A percentile compares a stretch with the other conserved stretches of the same genome.
phyloP scores from a whole-genome alignment of 2,113 vertebrate genomes.

The Malurus melanocephalus region DNA sequence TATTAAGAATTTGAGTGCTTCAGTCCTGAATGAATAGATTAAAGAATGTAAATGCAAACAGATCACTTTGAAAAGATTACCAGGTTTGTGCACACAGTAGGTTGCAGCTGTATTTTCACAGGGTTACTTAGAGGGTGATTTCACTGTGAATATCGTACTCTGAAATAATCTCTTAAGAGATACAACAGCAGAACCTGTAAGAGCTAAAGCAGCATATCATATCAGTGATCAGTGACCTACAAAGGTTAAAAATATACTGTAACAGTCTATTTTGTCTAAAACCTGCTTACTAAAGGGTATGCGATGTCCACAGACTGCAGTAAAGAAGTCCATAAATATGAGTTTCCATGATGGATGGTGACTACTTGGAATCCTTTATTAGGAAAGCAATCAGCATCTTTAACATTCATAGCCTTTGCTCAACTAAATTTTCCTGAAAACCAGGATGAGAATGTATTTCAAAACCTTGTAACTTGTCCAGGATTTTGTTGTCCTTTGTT shows the following conservation, averaged over 20 bases:
- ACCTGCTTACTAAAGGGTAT: neutral
- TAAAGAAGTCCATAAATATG: neutral
- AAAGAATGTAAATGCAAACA: neutral
- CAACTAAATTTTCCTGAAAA: neutral
- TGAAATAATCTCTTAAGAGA: slow-evolving; percentile 8
- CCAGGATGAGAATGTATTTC: neutral
- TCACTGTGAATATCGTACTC: neutral
- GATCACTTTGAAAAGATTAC: neutral
- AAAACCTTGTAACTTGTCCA: neutral
- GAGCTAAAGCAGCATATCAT: neutral
- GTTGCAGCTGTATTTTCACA: neutral
- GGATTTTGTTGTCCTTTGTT: neutral
- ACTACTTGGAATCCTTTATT: neutral
- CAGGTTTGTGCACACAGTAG: neutral
- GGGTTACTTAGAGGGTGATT: neutral
- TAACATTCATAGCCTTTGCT: neutral
- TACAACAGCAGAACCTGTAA: neutral
- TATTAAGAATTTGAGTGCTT: neutral
- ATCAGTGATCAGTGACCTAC: neutral
- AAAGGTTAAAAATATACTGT: neutral
- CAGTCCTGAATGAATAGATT: neutral
- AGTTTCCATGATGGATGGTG: neutral
- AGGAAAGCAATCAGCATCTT: neutral
- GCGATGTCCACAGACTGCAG: neutral
- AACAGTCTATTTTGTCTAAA: neutral